Percentiles rank a stretch among this genome's conserved stretches.
These are phyloP conservation scores for Mus spretus DNA, from an alignment of 2,797 vertebrate genomes.

Conservation along the genomic window DNA sequence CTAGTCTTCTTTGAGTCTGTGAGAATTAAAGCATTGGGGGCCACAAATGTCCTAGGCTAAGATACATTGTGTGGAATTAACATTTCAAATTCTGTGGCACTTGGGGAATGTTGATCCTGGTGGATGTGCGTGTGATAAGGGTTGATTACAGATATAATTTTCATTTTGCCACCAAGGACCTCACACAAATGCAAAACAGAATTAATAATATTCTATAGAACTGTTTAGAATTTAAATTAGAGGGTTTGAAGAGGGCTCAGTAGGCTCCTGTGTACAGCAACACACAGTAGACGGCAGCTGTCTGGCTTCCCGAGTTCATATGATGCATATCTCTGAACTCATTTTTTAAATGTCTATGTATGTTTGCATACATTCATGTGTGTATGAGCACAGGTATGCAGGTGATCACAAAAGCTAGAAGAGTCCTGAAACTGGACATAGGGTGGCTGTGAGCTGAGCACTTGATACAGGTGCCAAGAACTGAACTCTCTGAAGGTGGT, in stretches of 20 bases:
- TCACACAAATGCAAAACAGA: conserved; percentile 27
- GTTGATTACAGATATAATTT: background rate
- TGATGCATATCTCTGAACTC: background rate
- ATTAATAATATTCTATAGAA: conserved; percentile 10
- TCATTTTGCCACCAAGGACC: background rate
- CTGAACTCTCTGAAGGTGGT: background rate
- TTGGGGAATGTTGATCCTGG: background rate
- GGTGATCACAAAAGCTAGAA: background rate
- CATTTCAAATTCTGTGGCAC: background rate
- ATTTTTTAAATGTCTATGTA: background rate
- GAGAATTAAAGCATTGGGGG: background rate
- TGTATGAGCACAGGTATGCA: no score
- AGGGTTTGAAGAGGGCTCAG: background rate
- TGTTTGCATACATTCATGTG: background rate
- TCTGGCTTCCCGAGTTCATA: background rate
- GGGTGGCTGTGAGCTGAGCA: background rate
- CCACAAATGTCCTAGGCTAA: background rate
- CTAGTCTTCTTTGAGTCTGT: background rate
- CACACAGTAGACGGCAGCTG: background rate
- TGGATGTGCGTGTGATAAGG: background rate
- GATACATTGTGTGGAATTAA: background rate
- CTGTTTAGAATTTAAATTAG: conserved; percentile 4
- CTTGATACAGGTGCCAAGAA: background rate
- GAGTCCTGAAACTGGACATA: no score
- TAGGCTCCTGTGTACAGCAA: background rate